Base-by-base conservation (phyloP, 2,888 invertebrate species). In the Eubasilissa splendida region DNA sequence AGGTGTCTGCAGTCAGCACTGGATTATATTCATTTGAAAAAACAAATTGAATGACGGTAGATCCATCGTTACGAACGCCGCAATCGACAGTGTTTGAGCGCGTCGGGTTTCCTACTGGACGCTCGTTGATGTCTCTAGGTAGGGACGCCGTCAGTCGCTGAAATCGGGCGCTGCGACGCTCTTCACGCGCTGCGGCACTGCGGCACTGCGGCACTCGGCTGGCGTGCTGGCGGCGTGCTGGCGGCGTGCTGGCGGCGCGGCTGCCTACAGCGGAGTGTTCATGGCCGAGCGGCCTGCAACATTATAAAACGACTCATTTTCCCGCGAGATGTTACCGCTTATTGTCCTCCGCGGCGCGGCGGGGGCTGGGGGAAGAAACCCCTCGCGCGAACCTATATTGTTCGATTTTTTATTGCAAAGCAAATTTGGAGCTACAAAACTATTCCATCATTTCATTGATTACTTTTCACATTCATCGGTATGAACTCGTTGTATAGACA, bases 121-220 rank as follows among this genome's bases (percentile, higher is more conserved):
- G 76, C 52, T 76, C 82, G 79, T 80, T 63, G 73, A 66, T 63
- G 66, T 82, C 79, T 66, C 68, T 33, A 59, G 50, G 52, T 14
- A 53, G 33, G 68, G 53, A 59, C 77, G 77, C 33, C 77, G 77
- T 68, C 56, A 56, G 33, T n/a, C 14, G 77, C 52, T 70, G 50
- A 77, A 77, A 77, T 68, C 58, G 58, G 77, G 70, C 77, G 77
- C 60, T 60, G 52, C 77, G 77, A 77, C 77, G 70, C 70, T 70
- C 52, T 12, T 31, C 63, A 31, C 50, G 10, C 31, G 4, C 65
- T 33, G 54, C 76, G 63, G 42, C n/a, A 22, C 33, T 70, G 70
- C 22, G 4, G 66, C 7, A 59, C 65, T 33, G 54, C 76, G 63
- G 42, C n/a, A 22, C 33, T 70, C 22, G 4, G 66, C 7, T 5